phyloP scores from a whole-genome alignment of 2,888 invertebrate species.

The Nemurella pictetii region DNA sequence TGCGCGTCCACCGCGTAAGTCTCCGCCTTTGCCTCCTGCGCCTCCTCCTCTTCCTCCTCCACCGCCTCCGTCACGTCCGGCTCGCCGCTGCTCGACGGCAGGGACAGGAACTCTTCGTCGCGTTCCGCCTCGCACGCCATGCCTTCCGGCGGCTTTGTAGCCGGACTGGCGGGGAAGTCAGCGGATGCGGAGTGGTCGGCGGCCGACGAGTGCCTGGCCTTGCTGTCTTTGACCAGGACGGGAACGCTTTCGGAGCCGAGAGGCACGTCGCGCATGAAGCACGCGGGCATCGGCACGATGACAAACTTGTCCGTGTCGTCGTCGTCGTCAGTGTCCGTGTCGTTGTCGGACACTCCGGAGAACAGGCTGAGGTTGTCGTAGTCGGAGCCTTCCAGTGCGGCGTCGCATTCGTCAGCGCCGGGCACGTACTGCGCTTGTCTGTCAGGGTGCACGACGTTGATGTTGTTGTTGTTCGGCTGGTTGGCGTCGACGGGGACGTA shows the following conservation, averaged over 20 bases:
- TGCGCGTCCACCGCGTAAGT: neutral
- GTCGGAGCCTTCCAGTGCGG: constrained; percentile 47
- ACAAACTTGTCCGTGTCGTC: constrained; percentile 49
- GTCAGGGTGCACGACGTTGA: constrained; percentile 20
- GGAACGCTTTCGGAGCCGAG: constrained; percentile 8
- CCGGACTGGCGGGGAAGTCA: neutral
- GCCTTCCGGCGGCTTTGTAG: neutral
- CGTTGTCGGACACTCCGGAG: constrained; percentile 46
- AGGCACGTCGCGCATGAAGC: constrained; percentile 40
- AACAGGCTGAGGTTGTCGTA: constrained; percentile 50
- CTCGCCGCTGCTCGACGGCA: neutral
- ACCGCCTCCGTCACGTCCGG: neutral
- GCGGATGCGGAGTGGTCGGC: no score
- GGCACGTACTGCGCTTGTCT: constrained; percentile 31
- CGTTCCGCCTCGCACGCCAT: neutral
- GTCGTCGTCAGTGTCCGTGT: constrained; percentile 37
- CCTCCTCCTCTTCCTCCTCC: neutral
- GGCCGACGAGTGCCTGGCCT: neutral
- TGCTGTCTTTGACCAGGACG: neutral
- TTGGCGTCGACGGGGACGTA: neutral
- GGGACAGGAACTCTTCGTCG: neutral
- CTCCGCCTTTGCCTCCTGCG: neutral
- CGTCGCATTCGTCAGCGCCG: constrained; percentile 16
- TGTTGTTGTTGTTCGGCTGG: constrained; percentile 27
- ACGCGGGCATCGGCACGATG: constrained; percentile 48